Conservation (phyloP, 2,113 vertebrate genomes). For the Scalopus aquaticus region DNA sequence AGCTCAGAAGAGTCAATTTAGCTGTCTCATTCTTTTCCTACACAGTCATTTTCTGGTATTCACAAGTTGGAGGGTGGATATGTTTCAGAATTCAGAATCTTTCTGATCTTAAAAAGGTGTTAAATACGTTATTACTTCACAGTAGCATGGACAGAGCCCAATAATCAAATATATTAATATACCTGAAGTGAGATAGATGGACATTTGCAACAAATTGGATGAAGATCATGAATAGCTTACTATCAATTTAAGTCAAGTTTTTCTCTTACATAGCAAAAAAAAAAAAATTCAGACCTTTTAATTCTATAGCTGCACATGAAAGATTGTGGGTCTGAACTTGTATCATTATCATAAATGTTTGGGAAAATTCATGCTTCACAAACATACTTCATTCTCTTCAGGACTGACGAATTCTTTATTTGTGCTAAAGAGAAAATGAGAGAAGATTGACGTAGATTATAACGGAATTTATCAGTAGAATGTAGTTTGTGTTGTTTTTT, state of each 20-base stretch:
- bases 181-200: not conserved
- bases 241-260: not conserved
- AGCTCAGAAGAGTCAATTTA: not conserved
- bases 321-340: not conserved
- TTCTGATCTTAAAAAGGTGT: not conserved
- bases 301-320: not conserved
- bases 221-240: not conserved
- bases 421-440: not conserved
- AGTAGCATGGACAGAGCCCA: not conserved
- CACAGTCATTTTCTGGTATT: not conserved
- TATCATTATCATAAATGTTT: not conserved
- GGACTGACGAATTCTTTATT: not conserved
- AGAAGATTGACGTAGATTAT: not conserved
- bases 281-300: not conserved
- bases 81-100: not conserved
- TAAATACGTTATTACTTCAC: not conserved
- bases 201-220: not conserved
- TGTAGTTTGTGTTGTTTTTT: not conserved
- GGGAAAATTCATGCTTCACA: not conserved
- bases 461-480: not conserved
- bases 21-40: not conserved
- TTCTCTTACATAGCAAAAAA: not conserved
- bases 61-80: not conserved
- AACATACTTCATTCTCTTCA: not conserved
- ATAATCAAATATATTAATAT: not conserved